phyloP scores from a whole-genome alignment of 2,113 vertebrate species.

The Cyanoliseus patagonus region DNA sequence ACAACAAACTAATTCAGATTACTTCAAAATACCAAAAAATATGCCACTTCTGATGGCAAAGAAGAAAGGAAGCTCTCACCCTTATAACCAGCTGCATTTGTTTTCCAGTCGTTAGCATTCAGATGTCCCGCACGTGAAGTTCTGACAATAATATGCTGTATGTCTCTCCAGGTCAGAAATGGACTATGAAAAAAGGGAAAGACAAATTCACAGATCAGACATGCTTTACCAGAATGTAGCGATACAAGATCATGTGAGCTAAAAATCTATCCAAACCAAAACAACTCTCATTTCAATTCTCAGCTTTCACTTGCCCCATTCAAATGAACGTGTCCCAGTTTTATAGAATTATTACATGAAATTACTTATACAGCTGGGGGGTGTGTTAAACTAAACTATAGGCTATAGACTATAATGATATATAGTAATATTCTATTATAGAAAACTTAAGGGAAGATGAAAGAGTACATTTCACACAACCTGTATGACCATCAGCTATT shows the following conservation, averaged over 20 bases:
- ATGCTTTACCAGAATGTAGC: slow-evolving; percentile 58
- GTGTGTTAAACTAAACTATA: neutral
- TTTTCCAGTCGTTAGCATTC: slow-evolving; percentile 98
- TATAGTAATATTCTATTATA: neutral
- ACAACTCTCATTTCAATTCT: neutral
- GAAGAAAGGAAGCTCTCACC: slow-evolving; percentile 81
- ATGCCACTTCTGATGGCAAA: slow-evolving; percentile 51
- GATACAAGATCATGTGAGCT: slow-evolving; percentile 35
- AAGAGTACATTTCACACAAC: neutral
- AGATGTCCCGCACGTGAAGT: slow-evolving; percentile 96
- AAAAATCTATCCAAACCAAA: slow-evolving; percentile 53
- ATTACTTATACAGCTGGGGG: neutral
- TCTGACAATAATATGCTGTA: slow-evolving; percentile 98
- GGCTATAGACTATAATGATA: neutral
- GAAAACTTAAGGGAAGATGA: neutral
- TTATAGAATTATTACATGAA: slow-evolving; percentile 5
- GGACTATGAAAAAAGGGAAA: slow-evolving; percentile 78
- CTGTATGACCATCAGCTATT: neutral
- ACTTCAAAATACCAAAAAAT: slow-evolving; percentile 40
- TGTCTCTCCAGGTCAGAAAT: slow-evolving; percentile 94
- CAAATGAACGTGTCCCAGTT: slow-evolving; percentile 24
- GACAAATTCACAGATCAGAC: slow-evolving; percentile 62
- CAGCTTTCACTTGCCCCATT: neutral
- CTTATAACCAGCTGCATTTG: slow-evolving; percentile 97
- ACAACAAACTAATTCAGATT: neutral